Evolutionary conservation across 2,113 vertebrate genomes (phyloP).

Genomic region (Alosa alosa): DNA sequence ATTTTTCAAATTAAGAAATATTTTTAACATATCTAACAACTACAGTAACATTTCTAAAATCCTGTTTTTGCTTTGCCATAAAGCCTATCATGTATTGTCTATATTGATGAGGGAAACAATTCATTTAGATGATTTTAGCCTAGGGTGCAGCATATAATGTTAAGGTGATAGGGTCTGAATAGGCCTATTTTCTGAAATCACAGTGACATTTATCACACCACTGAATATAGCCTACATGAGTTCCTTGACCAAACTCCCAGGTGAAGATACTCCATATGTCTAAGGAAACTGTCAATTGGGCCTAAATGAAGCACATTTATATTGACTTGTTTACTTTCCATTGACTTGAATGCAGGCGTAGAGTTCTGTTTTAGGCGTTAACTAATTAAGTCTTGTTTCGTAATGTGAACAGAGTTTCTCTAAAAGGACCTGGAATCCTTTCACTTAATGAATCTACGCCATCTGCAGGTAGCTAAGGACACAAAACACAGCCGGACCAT

Average conservation of each 20-base stretch:
- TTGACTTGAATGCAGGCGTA: neutral
- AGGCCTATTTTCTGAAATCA: no score
- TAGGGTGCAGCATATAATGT: no score
- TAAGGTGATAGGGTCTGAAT: no score
- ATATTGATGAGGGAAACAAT: no score
- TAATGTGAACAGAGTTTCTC: neutral
- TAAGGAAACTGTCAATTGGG: neutral
- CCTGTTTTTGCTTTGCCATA: no score
- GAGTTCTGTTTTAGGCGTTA: neutral
- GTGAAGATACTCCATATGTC: neutral
- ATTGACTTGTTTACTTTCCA: neutral
- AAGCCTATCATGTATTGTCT: no score
- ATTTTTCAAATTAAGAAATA: no score
- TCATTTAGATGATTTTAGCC: no score
- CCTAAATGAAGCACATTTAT: neutral
- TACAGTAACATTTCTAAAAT: no score
- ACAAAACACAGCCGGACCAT: neutral
- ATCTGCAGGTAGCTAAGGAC: neutral
- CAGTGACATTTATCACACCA: no score
- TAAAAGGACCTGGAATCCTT: neutral
- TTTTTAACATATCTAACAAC: no score
- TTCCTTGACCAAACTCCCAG: neutral
- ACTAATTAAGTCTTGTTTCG: neutral
- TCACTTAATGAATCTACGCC: neutral
- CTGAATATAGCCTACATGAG: neutral